These are phyloP conservation scores for Microplitis manilae DNA, from an alignment of 2,888 invertebrate species.

Conservation along the genomic window DNA sequence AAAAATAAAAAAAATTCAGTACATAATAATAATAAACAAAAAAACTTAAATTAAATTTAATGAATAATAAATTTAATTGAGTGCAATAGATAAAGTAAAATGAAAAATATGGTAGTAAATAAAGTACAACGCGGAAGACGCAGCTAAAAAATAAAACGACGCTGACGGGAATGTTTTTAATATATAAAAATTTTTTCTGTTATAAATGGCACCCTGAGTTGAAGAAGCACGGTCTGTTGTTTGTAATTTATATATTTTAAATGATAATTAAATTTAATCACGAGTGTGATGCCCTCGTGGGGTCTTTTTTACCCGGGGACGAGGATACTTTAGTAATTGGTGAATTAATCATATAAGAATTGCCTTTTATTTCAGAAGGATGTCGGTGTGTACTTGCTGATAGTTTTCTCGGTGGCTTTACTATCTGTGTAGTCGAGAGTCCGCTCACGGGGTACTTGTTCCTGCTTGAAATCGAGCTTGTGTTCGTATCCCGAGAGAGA, in stretches of 20 bases:
- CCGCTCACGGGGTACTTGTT: constrained; percentile 81
- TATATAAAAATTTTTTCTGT: constrained; percentile 31
- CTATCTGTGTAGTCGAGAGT: constrained; percentile 75
- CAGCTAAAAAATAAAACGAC: neutral
- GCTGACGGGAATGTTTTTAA: constrained; percentile 9
- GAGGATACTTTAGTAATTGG: constrained; percentile 62
- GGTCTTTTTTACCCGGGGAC: constrained; percentile 62
- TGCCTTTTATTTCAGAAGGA: constrained; percentile 79
- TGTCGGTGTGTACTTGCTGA: constrained; percentile 78
- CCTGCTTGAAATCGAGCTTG: constrained; percentile 72
- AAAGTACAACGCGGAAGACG: neutral
- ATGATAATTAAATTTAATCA: constrained; percentile 46
- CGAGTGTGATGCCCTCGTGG: constrained; percentile 65
- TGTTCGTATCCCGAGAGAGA: constrained; percentile 59
- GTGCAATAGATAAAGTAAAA: neutral
- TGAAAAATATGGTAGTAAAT: neutral
- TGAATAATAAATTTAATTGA: constrained; percentile 5
- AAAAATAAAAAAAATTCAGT: constrained; percentile 3
- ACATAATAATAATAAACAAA: neutral
- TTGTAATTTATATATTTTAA: constrained; percentile 20
- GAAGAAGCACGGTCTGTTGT: constrained; percentile 51
- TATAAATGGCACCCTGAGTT: constrained; percentile 54
- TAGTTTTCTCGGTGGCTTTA: constrained; percentile 75
- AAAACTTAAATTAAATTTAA: constrained; percentile 12
- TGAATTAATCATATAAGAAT: constrained; percentile 50